These are phyloP conservation scores for Anastatus disparis DNA, from an alignment of 1,140 invertebrate species.

Conservation along the genomic window DNA sequence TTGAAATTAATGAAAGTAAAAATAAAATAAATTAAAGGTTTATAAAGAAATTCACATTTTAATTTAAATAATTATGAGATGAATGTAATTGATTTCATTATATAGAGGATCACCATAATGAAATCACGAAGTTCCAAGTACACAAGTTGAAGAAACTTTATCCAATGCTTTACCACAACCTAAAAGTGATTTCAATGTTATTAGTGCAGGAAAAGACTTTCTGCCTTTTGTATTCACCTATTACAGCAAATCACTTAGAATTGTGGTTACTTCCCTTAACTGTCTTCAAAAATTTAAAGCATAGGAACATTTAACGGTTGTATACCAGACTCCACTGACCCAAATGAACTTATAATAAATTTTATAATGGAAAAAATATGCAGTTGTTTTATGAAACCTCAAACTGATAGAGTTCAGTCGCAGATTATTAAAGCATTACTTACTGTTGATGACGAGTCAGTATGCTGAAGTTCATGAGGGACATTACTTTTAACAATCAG, in stretches of 20 bases:
- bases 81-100: constrained; percentile 47
- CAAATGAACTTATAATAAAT: constrained; percentile 92
- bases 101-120: constrained; percentile 89
- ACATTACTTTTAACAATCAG: constrained; percentile 94
- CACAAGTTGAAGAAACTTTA: constrained; percentile 73
- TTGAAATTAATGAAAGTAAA: too few species aligned
- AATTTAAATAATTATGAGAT: too few species aligned
- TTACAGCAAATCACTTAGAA: constrained; percentile 93
- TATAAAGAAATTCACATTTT: too few species aligned
- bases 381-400: constrained; percentile 94
- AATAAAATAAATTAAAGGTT: too few species aligned
- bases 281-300: constrained; percentile 98
- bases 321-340: constrained; percentile 86
- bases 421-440: constrained; percentile 99
- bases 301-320: constrained; percentile 98
- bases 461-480: constrained; percentile 98
- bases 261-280: constrained; percentile 95
- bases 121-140: constrained; percentile 77
- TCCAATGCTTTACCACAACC: constrained; percentile 91
- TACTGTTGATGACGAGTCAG: constrained; percentile 96
- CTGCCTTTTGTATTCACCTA: constrained; percentile 97
- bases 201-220: constrained; percentile 97
- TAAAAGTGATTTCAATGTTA: constrained; percentile 84
- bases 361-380: constrained; percentile 98
- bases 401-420: constrained; percentile 97